phyloP scores from a whole-genome alignment of 2,113 vertebrate genomes.

The Edolisoma coerulescens region DNA sequence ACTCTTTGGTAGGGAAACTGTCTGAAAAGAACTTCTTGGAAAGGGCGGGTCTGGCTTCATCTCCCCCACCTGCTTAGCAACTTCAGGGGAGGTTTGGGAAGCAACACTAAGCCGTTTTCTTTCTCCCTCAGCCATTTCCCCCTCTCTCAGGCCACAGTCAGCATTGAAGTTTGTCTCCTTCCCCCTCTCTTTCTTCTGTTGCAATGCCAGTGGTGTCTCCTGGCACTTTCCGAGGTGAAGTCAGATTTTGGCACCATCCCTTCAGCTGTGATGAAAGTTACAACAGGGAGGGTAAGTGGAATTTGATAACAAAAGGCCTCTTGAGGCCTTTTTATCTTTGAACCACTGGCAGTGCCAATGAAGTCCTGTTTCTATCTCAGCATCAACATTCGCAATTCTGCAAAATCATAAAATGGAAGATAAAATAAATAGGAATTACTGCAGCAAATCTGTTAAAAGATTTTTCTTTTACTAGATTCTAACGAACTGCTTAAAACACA shows the following conservation, averaged over 20 bases:
- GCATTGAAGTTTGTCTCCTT: not conserved
- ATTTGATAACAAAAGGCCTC: slow-evolving; percentile 59
- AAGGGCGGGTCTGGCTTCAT: not conserved
- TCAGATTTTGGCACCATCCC: slow-evolving; percentile 41
- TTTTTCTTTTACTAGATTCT: slow-evolving; percentile 24
- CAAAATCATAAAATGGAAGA: not conserved
- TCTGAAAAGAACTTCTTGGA: not conserved
- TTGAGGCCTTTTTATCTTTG: slow-evolving; percentile 40
- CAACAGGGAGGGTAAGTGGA: slow-evolving; percentile 36
- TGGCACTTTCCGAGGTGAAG: not conserved
- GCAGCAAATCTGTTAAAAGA: not conserved
- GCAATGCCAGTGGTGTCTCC: slow-evolving; percentile 2
- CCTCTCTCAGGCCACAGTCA: not conserved
- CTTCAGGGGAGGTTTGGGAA: not conserved
- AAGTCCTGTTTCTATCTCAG: not conserved
- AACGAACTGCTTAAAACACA: not conserved
- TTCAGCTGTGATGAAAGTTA: slow-evolving; percentile 47
- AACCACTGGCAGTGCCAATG: slow-evolving; percentile 11
- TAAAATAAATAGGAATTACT: slow-evolving; percentile 39
- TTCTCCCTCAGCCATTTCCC: not conserved
- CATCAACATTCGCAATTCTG: not conserved
- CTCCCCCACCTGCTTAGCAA: slow-evolving; percentile 25
- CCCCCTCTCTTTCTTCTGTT: slow-evolving; percentile 19
- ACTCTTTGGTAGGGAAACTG: not conserved
- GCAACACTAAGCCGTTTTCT: not conserved